Percentiles rank a stretch among this genome's conserved stretches.
Conservation (phyloP, 2,113 vertebrate species). For the Arenaria interpres region DNA sequence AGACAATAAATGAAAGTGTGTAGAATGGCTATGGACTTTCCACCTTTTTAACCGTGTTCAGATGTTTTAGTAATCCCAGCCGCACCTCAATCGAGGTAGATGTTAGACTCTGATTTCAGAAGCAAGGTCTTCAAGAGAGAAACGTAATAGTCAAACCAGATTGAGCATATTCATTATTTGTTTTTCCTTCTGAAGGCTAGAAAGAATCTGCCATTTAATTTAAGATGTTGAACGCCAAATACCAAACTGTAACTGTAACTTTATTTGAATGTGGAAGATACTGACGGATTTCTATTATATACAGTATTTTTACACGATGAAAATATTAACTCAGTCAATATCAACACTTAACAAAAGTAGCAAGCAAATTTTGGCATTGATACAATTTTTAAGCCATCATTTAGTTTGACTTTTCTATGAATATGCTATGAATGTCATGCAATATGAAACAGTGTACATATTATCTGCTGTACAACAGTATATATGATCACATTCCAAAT, state of each 20-base stretch:
- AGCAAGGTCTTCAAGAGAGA: constrained; percentile 50
- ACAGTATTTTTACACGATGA: constrained; percentile 65
- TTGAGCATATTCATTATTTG: constrained; percentile 38
- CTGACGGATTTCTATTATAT: constrained; percentile 60
- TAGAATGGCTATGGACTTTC: constrained; percentile 83
- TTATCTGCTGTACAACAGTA: constrained; percentile 60
- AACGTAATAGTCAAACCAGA: constrained; percentile 20
- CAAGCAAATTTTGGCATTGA: constrained; percentile 6
- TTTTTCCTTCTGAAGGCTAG: constrained; percentile 20
- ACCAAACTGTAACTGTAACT: constrained; percentile 41
- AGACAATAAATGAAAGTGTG: constrained; percentile 99
- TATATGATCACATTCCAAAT: constrained; percentile 64
- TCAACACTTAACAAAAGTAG: constrained; percentile 46
- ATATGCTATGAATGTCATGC: constrained; percentile 66
- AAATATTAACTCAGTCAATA: constrained; percentile 56
- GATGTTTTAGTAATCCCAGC: constrained; percentile 62
- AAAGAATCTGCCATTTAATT: constrained; percentile 14
- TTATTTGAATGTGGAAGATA: constrained; percentile 51
- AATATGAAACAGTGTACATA: constrained; percentile 57
- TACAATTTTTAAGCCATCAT: constrained; percentile 50
- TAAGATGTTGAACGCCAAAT: constrained; percentile 43
- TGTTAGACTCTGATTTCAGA: constrained; percentile 18
- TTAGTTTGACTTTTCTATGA: constrained; percentile 65
- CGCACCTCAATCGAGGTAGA: background rate
- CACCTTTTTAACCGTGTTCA: constrained; percentile 82